A percentile compares a stretch with the other conserved stretches of the same genome.
phyloP scores from a whole-genome alignment of 2,888 invertebrate genomes.

The Metallyticus violacea region DNA sequence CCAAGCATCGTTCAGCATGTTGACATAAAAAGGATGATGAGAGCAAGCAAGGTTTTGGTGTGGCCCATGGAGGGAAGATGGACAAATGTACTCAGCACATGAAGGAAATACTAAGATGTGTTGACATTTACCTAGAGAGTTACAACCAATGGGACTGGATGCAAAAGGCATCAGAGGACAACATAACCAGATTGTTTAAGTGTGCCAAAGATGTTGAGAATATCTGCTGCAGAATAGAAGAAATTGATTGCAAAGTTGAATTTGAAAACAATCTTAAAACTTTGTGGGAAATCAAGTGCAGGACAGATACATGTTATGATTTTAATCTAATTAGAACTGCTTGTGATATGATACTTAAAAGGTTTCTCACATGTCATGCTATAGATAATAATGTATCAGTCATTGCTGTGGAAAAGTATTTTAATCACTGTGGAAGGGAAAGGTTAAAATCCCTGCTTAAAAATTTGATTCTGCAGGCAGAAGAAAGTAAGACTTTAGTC shows the following conservation, averaged over 20 bases:
- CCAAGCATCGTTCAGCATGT: neutral
- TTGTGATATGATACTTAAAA: slow-evolving; percentile 50
- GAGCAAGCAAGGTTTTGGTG: too few species aligned
- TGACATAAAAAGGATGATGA: too few species aligned
- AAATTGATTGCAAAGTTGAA: slow-evolving; percentile 44
- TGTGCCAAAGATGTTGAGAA: slow-evolving; percentile 56
- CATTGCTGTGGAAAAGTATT: slow-evolving; percentile 49
- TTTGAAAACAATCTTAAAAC: slow-evolving; percentile 49
- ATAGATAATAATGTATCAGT: slow-evolving; percentile 44
- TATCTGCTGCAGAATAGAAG: slow-evolving; percentile 47
- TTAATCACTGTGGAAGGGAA: slow-evolving; percentile 44
- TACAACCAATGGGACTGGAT: slow-evolving; percentile 53
- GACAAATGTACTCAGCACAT: neutral
- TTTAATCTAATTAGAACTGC: slow-evolving; percentile 44
- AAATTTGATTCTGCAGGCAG: slow-evolving; percentile 36
- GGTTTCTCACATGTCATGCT: slow-evolving; percentile 45
- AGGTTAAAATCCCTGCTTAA: slow-evolving; percentile 47
- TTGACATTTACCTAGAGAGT: neutral
- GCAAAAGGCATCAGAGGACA: slow-evolving; percentile 47
- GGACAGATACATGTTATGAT: slow-evolving; percentile 39
- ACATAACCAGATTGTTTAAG: slow-evolving; percentile 54
- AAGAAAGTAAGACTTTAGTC: neutral
- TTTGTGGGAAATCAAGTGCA: slow-evolving; percentile 40
- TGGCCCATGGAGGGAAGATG: neutral
- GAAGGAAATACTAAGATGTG: neutral